These are phyloP conservation scores for Regulus satrapa DNA, from an alignment of 2,113 vertebrate genomes.

Conservation along the genomic window DNA sequence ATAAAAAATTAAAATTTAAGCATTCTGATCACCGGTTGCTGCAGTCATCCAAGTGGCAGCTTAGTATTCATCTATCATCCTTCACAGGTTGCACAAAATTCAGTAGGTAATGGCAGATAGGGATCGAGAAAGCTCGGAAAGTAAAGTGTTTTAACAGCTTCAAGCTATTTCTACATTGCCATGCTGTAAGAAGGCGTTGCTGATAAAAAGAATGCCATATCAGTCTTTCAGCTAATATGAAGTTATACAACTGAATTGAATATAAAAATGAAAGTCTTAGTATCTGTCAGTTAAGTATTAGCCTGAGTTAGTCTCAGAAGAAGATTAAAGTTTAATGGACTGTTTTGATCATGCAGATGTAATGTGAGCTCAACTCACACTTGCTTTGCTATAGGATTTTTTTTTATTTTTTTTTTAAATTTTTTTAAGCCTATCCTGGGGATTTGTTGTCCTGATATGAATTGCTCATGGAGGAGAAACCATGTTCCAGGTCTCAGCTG, in stretches of 20 bases:
- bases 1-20: conserved; percentile 52
- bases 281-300: conserved; percentile 6
- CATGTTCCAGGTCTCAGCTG: background rate
- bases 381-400: background rate
- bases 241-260: background rate
- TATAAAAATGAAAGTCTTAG: background rate
- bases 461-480: background rate
- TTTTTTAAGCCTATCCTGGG: background rate
- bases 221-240: conserved; percentile 3
- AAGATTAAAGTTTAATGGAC: conserved; percentile 35
- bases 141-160: conserved; percentile 38
- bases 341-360: background rate
- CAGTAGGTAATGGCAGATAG: background rate
- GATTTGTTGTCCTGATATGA: background rate
- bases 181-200: background rate
- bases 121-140: background rate
- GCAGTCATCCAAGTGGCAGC: background rate
- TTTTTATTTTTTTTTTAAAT: background rate
- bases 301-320: background rate
- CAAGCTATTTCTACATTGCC: conserved; percentile 6
- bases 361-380: background rate
- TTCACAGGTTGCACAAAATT: background rate
- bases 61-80: background rate
- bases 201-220: conserved; percentile 27
- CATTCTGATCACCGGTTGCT: background rate